phyloP scores from a whole-genome alignment of 1,140 invertebrate species.

The Lepidurus packardi region DNA sequence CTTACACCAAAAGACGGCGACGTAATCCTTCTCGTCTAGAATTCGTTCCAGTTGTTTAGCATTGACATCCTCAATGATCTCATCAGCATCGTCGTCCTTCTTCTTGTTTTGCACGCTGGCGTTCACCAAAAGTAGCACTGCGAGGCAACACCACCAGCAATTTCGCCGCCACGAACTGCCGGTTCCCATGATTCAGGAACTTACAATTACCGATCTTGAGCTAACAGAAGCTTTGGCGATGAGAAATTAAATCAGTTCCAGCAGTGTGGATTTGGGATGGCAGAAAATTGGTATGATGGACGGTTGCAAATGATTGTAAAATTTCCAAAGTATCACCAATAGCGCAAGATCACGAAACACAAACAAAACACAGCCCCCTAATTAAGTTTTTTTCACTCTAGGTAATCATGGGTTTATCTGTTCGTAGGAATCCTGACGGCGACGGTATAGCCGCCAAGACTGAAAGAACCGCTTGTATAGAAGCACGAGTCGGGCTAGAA shows the following conservation, averaged over 20 bases:
- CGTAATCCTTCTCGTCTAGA: slow-evolving; percentile 82
- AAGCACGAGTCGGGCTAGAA: background rate
- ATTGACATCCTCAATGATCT: slow-evolving; percentile 82
- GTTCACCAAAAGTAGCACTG: slow-evolving; percentile 33
- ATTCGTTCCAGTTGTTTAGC: slow-evolving; percentile 82
- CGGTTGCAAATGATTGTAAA: too few species aligned
- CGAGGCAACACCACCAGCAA: slow-evolving; percentile 26
- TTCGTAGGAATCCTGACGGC: slow-evolving; percentile 13
- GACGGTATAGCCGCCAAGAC: slow-evolving; percentile 3
- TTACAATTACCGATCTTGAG: background rate
- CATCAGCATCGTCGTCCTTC: slow-evolving; percentile 30
- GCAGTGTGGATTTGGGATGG: background rate
- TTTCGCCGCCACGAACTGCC: background rate
- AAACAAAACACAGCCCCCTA: background rate
- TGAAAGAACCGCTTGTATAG: slow-evolving; percentile 2
- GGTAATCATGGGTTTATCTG: background rate
- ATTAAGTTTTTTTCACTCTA: background rate
- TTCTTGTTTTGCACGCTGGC: slow-evolving; percentile 33
- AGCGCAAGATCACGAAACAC: background rate
- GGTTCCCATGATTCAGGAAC: background rate
- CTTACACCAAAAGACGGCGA: slow-evolving; percentile 95
- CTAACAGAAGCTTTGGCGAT: background rate
- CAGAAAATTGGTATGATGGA: too few species aligned
- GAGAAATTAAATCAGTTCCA: background rate
- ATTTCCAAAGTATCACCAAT: background rate